Evolutionary conservation across 2,888 invertebrate species (phyloP).

Genomic region (Apamea monoglypha): DNA sequence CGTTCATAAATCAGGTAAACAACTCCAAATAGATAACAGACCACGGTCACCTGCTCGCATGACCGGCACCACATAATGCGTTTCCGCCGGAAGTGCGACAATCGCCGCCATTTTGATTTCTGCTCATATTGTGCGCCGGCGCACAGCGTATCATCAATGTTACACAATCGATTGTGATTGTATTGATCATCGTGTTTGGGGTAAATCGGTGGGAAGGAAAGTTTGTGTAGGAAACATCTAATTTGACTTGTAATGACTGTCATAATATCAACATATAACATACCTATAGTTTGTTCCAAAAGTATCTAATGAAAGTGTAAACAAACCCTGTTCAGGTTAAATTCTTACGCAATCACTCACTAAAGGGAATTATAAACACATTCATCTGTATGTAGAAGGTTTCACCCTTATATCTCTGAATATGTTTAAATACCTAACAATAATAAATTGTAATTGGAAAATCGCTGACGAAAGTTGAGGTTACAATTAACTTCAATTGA

Average conservation of each 20-base stretch:
- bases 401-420: background rate
- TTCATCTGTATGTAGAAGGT: background rate
- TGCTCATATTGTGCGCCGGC: slow-evolving; percentile 76
- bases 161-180: slow-evolving; percentile 70
- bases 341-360: background rate
- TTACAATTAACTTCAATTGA: background rate
- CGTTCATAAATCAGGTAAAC: slow-evolving; percentile 48
- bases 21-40: slow-evolving; percentile 62
- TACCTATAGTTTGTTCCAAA: background rate
- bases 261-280: background rate
- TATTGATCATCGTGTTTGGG: slow-evolving; percentile 54
- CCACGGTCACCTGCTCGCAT: slow-evolving; percentile 83
- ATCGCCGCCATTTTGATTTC: slow-evolving; percentile 74
- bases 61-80: slow-evolving; percentile 84
- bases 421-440: background rate
- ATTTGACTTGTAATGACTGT: background rate
- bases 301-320: background rate
- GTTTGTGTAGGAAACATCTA: slow-evolving; percentile 34
- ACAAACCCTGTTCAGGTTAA: background rate
- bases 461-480: background rate
- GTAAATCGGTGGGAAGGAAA: slow-evolving; percentile 48
- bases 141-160: slow-evolving; percentile 71
- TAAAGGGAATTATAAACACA: background rate
- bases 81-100: slow-evolving; percentile 85
- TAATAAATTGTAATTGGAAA: background rate